These are phyloP conservation scores for Drosophila parthenogenetica DNA, from an alignment of 2,888 invertebrate genomes.

Conservation along the genomic window DNA sequence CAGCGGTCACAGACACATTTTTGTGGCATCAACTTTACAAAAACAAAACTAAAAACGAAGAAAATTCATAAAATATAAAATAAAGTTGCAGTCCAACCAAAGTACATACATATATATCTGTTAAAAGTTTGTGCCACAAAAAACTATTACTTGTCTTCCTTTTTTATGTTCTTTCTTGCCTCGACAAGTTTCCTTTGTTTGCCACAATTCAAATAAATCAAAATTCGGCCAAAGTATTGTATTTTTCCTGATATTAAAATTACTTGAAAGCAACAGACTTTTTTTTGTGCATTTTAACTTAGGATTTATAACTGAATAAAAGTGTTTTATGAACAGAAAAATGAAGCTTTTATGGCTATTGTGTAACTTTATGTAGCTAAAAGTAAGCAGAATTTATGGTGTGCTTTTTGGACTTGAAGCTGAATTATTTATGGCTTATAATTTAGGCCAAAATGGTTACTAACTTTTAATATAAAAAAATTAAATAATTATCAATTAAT, in stretches of 20 bases:
- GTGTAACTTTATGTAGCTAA: background rate
- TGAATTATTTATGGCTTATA: background rate
- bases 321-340: background rate
- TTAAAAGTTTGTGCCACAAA: conserved; percentile 24
- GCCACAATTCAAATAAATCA: conserved; percentile 18
- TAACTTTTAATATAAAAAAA: too few relatives aligned
- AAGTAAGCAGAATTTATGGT: background rate
- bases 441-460: too few relatives aligned
- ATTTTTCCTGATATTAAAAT: conserved; percentile 8
- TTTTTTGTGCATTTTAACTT: conserved; percentile 3
- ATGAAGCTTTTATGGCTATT: background rate
- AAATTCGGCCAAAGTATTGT: conserved; percentile 6
- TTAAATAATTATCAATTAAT: too few relatives aligned
- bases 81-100: conserved; percentile 33
- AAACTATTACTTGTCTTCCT: conserved; percentile 8
- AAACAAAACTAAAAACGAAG: background rate
- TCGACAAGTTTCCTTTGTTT: conserved; percentile 13
- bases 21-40: conserved; percentile 12
- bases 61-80: conserved; percentile 1
- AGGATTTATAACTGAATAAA: background rate
- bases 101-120: conserved; percentile 1
- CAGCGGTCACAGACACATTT: conserved; percentile 34
- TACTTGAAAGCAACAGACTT: background rate
- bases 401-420: background rate
- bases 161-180: background rate